phyloP scores from a whole-genome alignment of 2,113 vertebrate genomes.

The Symphodus melops region DNA sequence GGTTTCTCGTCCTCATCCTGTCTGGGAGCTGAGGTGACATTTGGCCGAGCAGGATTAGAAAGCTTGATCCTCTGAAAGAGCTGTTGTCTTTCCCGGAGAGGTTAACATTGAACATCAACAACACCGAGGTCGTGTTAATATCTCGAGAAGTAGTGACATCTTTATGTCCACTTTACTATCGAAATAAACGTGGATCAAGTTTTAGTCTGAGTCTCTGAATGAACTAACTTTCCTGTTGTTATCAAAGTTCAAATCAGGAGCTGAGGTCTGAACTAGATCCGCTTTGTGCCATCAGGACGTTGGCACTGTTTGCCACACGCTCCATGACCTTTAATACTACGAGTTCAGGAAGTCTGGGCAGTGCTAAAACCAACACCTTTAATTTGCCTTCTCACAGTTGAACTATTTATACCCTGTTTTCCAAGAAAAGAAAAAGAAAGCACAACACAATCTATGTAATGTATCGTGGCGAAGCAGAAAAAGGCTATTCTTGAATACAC shows the following conservation, averaged over 20 bases:
- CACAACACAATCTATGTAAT: background rate
- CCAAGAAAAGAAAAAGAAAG: background rate
- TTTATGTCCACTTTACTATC: conserved; percentile 3
- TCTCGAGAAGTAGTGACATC: conserved; percentile 6
- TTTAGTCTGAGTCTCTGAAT: background rate
- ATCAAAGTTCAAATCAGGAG: background rate
- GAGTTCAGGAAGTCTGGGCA: conserved; percentile 8
- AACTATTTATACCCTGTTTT: conserved; percentile 2
- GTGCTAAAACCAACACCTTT: background rate
- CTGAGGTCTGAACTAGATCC: conserved; percentile 18
- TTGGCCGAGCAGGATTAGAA: conserved; percentile 70
- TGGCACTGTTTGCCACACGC: background rate
- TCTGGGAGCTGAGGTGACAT: conserved; percentile 57
- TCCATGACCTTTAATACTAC: background rate
- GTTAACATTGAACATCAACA: conserved; percentile 1
- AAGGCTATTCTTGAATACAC: background rate
- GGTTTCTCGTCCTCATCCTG: conserved; percentile 42
- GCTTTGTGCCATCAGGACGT: conserved; percentile 13
- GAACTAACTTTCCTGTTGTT: background rate
- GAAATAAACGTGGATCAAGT: background rate
- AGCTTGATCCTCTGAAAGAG: conserved; percentile 60
- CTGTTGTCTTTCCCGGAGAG: conserved; percentile 45
- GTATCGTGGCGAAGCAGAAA: background rate
- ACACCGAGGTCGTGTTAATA: conserved; percentile 20
- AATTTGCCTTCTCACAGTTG: background rate